These are phyloP conservation scores for rat (Rattus norvegicus) DNA, from an alignment of 2,113 vertebrate species.

Conservation along the genomic window DNA sequence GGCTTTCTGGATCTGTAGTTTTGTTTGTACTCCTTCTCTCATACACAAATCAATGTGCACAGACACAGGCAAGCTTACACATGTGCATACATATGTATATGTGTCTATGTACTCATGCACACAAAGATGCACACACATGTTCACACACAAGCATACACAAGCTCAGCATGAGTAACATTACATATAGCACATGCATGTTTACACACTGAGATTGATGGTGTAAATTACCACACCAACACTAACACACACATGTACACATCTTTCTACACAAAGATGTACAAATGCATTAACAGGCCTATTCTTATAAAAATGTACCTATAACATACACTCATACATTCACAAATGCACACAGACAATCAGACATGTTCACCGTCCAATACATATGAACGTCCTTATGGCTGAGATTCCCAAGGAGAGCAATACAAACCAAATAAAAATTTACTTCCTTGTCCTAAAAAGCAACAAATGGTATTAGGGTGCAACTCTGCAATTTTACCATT, in stretches of 20 bases:
- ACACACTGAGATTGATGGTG: too few species aligned
- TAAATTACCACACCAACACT: background rate
- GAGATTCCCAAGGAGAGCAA: background rate
- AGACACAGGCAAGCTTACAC: background rate
- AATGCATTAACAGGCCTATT: background rate
- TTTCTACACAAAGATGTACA: background rate
- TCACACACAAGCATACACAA: background rate
- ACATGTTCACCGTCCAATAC: background rate
- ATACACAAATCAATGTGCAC: background rate
- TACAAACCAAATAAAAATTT: background rate
- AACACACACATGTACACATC: background rate
- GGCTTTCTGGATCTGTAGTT: background rate
- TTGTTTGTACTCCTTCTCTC: background rate
- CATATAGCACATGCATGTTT: background rate
- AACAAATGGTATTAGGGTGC: fast-evolving
- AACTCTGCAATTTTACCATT: background rate
- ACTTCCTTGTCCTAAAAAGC: background rate
- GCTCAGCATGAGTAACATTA: too few species aligned
- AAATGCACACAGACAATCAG: background rate
- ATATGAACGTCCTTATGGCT: background rate
- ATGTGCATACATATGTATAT: too few species aligned
- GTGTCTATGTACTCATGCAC: too few species aligned
- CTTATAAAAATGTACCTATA: background rate
- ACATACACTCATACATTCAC: background rate
- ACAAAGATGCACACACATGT: background rate